phyloP scores from a whole-genome alignment of 1,140 invertebrate genomes.

The Panonychus citri region DNA sequence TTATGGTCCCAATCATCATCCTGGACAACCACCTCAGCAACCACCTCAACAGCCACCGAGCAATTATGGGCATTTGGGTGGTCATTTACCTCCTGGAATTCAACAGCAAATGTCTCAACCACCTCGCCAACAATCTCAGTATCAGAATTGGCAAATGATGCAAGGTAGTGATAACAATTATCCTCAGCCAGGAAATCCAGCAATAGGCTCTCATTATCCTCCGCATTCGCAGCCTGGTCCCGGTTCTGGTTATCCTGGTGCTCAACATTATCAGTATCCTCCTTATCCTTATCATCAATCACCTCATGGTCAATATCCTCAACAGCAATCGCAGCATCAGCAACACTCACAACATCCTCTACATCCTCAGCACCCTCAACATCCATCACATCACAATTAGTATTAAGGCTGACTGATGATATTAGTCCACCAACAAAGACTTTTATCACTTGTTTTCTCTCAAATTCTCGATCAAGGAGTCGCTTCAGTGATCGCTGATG shows the following conservation, averaged over 20 bases:
- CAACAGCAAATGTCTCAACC: not conserved
- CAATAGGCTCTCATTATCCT: not conserved
- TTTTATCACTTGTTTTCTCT: conserved; percentile 80
- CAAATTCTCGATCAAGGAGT: conserved; percentile 90
- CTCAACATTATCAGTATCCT: not conserved
- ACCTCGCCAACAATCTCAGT: not conserved
- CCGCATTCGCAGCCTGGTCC: not conserved
- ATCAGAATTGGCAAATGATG: conserved; percentile 19
- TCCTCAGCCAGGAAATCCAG: not conserved
- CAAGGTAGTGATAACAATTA: conserved; percentile 13
- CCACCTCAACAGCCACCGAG: not conserved
- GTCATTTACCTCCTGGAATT: not conserved
- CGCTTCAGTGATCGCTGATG: conserved; percentile 65
- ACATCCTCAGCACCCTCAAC: conserved; percentile 3
- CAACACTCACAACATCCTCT: conserved; percentile 7
- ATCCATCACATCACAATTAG: not conserved
- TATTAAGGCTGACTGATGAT: conserved; percentile 64
- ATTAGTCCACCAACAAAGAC: conserved; percentile 68
- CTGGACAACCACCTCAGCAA: not conserved
- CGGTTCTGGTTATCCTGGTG: not conserved
- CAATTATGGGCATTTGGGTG: conserved; percentile 9
- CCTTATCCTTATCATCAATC: not conserved
- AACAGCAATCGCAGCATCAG: too few species aligned
- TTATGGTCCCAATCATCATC: not conserved
- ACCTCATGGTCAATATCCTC: too few species aligned